Percentiles rank a stretch among this genome's conserved stretches.
phyloP scores from a whole-genome alignment of 2,113 vertebrate species.

The Leucoraja erinaceus region DNA sequence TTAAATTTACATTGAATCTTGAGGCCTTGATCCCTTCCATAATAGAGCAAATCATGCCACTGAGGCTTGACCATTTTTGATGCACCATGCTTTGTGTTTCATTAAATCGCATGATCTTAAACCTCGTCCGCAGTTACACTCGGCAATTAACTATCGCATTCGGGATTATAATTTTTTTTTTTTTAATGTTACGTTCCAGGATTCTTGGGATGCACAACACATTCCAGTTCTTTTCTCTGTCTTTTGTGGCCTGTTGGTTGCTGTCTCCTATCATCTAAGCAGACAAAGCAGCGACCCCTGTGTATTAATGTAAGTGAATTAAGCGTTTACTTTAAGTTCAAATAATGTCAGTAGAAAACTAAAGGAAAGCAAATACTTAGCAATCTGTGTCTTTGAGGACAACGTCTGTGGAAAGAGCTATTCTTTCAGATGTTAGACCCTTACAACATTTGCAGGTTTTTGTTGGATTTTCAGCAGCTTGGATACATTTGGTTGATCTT shows the following conservation, averaged over 20 bases:
- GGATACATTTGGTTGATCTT: too few relatives aligned
- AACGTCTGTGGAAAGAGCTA: too few relatives aligned
- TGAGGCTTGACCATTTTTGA: not conserved
- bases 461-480: too few relatives aligned
- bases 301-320: slow-evolving; percentile 83
- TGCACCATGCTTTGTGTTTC: not conserved
- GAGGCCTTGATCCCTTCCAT: not conserved
- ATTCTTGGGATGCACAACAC: slow-evolving; percentile 94
- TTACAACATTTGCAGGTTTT: too few relatives aligned
- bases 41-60: not conserved
- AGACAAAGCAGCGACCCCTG: slow-evolving; percentile 93
- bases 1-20: not conserved
- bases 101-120: not conserved
- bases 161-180: not conserved
- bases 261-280: slow-evolving; percentile 93
- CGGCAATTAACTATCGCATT: not conserved
- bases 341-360: not conserved
- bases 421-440: too few relatives aligned
- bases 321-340: not conserved
- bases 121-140: not conserved
- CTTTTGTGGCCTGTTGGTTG: slow-evolving; percentile 94
- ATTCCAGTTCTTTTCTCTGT: slow-evolving; percentile 95
- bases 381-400: too few relatives aligned
- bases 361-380: not conserved
- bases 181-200: slow-evolving; percentile 54